phyloP scores from a whole-genome alignment of 2,113 vertebrate genomes.

The Petroica traversi region DNA sequence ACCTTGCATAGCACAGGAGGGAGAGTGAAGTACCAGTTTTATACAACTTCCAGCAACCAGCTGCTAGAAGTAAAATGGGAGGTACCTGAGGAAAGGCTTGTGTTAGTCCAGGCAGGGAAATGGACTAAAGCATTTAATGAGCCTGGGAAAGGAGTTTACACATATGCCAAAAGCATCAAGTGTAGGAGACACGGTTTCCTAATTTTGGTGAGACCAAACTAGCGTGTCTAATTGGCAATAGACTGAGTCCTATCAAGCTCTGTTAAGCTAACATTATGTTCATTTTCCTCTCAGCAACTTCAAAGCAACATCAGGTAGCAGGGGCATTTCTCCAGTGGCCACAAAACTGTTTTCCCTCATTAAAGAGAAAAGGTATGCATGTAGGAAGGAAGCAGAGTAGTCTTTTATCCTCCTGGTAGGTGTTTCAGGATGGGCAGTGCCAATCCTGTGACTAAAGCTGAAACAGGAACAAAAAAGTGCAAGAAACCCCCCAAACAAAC shows the following conservation, averaged over 20 bases:
- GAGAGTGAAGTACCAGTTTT: background rate
- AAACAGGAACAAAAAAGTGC: constrained; percentile 54
- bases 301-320: constrained; percentile 14
- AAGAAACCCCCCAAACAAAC: constrained; percentile 8
- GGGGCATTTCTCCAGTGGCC: constrained; percentile 6
- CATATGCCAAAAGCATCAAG: background rate
- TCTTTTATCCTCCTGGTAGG: background rate
- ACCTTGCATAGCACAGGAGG: constrained; percentile 6
- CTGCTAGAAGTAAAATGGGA: constrained; percentile 13
- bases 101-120: background rate
- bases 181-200: background rate
- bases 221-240: background rate
- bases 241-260: background rate
- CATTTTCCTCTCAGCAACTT: background rate
- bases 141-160: background rate
- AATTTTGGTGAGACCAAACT: background rate
- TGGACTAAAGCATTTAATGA: background rate
- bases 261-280: background rate
- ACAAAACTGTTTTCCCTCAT: background rate
- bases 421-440: constrained; percentile 5
- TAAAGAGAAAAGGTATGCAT: background rate
- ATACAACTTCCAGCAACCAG: background rate
- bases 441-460: constrained; percentile 21
- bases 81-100: constrained; percentile 23
- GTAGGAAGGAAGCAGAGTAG: background rate